Evolutionary conservation across 53 echinoderm and acorn worm species (phyloP).

Genomic region (Temnopleurus reevesii): DNA sequence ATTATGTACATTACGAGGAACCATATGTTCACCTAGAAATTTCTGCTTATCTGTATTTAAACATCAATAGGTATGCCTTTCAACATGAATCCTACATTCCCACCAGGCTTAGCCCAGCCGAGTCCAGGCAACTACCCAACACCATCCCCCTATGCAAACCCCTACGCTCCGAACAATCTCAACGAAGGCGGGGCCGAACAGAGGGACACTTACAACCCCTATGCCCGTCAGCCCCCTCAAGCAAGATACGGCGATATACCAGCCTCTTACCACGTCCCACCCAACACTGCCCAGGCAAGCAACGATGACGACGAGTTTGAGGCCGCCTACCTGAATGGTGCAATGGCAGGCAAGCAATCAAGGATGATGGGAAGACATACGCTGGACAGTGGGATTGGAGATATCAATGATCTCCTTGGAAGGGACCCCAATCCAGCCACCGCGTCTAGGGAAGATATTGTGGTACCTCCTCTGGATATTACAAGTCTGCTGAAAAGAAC

Average conservation of each 20-base stretch:
- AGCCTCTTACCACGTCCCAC: slow-evolving; percentile 80
- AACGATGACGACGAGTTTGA: slow-evolving; percentile 67
- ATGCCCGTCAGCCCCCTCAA: slow-evolving; percentile 50
- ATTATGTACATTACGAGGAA: too few relatives aligned
- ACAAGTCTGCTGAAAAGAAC: slow-evolving; percentile 78
- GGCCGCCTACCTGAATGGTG: slow-evolving; percentile 14
- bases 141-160: slow-evolving; percentile 62
- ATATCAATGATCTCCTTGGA: slow-evolving; percentile 27
- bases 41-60: background rate
- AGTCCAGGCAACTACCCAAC: slow-evolving; percentile 54
- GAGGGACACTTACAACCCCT: slow-evolving; percentile 40
- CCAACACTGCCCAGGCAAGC: slow-evolving; percentile 81
- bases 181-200: background rate
- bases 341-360: background rate
- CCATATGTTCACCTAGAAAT: too few relatives aligned
- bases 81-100: slow-evolving; percentile 72
- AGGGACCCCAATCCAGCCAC: background rate
- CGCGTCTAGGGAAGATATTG: background rate
- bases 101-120: slow-evolving; percentile 69
- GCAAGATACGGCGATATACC: slow-evolving; percentile 51
- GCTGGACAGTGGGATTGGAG: slow-evolving; percentile 55
- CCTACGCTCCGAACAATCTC: slow-evolving; percentile 56
- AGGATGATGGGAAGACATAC: slow-evolving; percentile 13
- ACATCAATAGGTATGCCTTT: slow-evolving; percentile 57
- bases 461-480: slow-evolving; percentile 83